Conservation (phyloP, 2,888 invertebrate genomes). For the Oligia strigilis region DNA sequence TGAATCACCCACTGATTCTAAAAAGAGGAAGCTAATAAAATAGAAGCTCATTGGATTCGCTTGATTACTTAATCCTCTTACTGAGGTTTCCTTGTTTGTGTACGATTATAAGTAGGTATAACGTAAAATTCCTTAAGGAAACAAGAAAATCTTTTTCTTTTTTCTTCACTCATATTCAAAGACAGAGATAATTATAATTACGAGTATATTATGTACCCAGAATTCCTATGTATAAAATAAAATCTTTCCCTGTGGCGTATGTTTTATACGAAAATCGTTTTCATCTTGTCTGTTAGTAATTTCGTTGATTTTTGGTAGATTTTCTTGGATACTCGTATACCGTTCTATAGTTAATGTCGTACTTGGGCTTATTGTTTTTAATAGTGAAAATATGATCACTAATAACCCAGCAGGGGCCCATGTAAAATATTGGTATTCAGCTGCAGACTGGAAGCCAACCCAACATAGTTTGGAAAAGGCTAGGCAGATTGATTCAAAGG, state of each 20-base stretch:
- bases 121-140: slow-evolving; percentile 8
- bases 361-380: not conserved
- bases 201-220: not conserved
- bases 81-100: not conserved
- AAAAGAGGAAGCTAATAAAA: slow-evolving; percentile 17
- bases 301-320: no score
- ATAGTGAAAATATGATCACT: not conserved
- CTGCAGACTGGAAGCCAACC: not conserved
- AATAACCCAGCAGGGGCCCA: not conserved
- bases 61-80: slow-evolving; percentile 31
- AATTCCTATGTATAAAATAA: not conserved
- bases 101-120: not conserved
- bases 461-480: not conserved
- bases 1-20: slow-evolving; percentile 3
- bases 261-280: not conserved
- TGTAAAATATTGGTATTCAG: not conserved
- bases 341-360: no score
- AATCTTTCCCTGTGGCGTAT: no score
- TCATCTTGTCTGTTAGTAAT: no score
- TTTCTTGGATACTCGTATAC: no score
- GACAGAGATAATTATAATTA: not conserved
- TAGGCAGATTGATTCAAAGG: not conserved
- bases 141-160: not conserved
- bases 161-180: not conserved
- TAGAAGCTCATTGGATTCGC: slow-evolving; percentile 10